Percentiles rank a stretch among this genome's conserved stretches.
Evolutionary conservation across 1,140 invertebrate genomes (phyloP).

Genomic region (Drosophila funebris): DNA sequence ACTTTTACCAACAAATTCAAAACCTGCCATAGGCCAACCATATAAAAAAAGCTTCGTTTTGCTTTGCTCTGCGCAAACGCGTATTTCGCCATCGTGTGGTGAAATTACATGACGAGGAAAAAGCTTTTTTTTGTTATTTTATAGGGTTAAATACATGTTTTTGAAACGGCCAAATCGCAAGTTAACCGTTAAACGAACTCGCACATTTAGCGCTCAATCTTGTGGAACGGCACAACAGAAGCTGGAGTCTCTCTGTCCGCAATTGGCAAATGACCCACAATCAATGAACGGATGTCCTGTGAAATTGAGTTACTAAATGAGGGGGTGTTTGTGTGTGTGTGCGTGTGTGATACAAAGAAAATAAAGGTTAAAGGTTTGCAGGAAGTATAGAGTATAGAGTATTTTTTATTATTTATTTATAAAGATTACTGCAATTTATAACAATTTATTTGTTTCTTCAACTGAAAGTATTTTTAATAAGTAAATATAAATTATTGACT

Average conservation of each 20-base stretch:
- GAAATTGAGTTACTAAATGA: constrained; percentile 23
- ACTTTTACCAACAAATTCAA: constrained; percentile 21
- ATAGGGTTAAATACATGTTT: constrained; percentile 20
- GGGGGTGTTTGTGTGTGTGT: constrained; percentile 1
- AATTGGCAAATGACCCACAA: constrained; percentile 39
- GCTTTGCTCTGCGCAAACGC: constrained; percentile 40
- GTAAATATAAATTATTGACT: too few relatives aligned
- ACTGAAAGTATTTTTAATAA: too few relatives aligned
- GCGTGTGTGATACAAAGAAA: constrained; percentile 13
- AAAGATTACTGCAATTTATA: too few relatives aligned
- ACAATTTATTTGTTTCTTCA: too few relatives aligned
- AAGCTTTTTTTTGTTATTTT: constrained; percentile 27
- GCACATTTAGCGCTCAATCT: constrained; percentile 55
- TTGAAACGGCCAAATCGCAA: constrained; percentile 22
- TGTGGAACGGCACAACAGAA: constrained; percentile 38
- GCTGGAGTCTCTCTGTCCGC: neutral
- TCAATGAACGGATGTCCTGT: constrained; percentile 32
- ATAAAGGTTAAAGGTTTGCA: neutral
- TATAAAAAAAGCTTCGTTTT: constrained; percentile 30
- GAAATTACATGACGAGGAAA: neutral
- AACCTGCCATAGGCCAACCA: neutral
- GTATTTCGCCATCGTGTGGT: constrained; percentile 29
- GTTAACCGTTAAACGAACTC: constrained; percentile 12
- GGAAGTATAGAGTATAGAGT: too few relatives aligned
- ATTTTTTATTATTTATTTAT: too few relatives aligned